These are phyloP conservation scores for Heliconius hermathena DNA, from an alignment of 1,140 invertebrate genomes.

Conservation along the genomic window DNA sequence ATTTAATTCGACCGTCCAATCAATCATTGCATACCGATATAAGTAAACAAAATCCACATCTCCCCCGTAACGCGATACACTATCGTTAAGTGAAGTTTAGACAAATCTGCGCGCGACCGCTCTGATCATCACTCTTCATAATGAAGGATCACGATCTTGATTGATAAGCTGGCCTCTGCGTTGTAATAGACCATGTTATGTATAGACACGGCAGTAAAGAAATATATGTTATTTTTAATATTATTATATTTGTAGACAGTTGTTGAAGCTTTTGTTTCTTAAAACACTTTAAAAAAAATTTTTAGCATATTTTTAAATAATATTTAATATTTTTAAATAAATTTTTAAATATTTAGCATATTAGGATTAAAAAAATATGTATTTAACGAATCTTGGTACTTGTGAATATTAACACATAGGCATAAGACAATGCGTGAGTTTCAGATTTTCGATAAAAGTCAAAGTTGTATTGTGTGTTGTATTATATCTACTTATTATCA, in stretches of 20 bases:
- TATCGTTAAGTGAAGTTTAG: conserved; percentile 59
- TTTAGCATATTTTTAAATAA: too few species aligned
- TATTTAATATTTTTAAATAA: too few species aligned
- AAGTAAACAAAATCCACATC: conserved; percentile 35
- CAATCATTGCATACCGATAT: conserved; percentile 9
- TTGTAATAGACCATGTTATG: conserved; percentile 40
- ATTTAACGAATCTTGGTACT: too few species aligned
- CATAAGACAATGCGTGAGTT: too few species aligned
- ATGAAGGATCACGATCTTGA: conserved; percentile 77
- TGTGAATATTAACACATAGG: too few species aligned
- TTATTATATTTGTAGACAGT: not conserved
- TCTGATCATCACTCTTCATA: conserved; percentile 76
- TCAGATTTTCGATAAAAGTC: too few species aligned
- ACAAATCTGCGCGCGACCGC: conserved; percentile 68
- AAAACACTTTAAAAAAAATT: not conserved
- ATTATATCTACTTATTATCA: too few species aligned
- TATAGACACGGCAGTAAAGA: conserved; percentile 36
- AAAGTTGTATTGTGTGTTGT: too few species aligned
- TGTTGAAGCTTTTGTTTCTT: not conserved
- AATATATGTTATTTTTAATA: not conserved
- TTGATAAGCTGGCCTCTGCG: conserved; percentile 72
- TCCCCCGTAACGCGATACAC: conserved; percentile 41
- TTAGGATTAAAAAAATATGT: too few species aligned
- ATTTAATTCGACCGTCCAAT: conserved; percentile 3
- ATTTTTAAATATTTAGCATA: too few species aligned